phyloP scores from a whole-genome alignment of 2,797 vertebrate species.

The Chelonia mydas region DNA sequence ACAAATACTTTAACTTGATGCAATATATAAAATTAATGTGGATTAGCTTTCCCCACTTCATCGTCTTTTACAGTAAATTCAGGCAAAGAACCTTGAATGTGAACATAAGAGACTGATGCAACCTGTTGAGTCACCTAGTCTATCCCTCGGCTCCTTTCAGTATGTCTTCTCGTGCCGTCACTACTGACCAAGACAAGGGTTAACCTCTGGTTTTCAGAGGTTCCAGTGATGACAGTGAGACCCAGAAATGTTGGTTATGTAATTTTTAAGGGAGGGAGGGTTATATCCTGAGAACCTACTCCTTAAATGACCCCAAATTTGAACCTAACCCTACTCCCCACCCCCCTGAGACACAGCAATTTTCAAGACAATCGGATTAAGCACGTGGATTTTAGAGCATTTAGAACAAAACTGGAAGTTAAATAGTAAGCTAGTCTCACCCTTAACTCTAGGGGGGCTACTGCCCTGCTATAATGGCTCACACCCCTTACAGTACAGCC shows the following conservation, averaged over 20 bases:
- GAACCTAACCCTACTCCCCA: neutral
- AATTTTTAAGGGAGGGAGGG: too few relatives aligned
- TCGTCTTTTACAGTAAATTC: slow-evolving; percentile 27
- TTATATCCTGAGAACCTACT: too few relatives aligned
- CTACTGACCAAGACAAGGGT: slow-evolving; percentile 8
- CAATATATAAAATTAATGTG: neutral
- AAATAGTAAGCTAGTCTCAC: neutral
- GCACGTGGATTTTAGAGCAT: neutral
- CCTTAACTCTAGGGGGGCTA: neutral
- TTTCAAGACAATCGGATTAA: neutral
- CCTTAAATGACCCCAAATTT: too few relatives aligned
- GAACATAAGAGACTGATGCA: neutral
- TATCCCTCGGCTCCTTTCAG: neutral
- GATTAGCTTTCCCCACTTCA: neutral
- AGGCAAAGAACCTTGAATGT: neutral
- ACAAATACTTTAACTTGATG: neutral
- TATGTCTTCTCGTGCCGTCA: neutral
- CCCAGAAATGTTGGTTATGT: too few relatives aligned
- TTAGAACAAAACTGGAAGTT: neutral
- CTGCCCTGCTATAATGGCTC: neutral
- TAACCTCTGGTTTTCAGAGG: neutral
- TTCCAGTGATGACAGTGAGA: neutral
- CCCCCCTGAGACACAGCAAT: neutral
- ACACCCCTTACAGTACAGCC: neutral
- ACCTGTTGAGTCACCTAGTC: slow-evolving; percentile 31